Conservation (phyloP, 53 echinoderm and acorn worm genomes). For the Echinometra lucunter region DNA sequence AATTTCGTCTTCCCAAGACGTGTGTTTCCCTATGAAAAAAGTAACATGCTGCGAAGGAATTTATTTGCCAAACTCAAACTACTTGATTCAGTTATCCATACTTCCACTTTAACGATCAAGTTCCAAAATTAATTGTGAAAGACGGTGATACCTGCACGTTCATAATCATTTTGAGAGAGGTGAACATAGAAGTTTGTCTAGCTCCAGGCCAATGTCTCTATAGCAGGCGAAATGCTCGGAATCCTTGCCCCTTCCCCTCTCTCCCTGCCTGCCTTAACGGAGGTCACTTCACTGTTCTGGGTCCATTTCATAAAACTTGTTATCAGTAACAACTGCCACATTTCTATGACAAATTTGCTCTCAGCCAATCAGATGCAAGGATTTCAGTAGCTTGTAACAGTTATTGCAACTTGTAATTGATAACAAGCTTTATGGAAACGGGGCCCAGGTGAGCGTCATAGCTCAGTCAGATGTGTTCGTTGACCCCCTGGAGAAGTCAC, state of each 20-base stretch:
- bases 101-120: too few species aligned
- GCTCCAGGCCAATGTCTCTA: not conserved
- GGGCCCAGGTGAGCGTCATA: slow-evolving; percentile 29
- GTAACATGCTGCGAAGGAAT: too few species aligned
- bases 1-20: too few species aligned
- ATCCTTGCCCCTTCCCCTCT: not conserved
- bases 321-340: too few species aligned
- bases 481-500: not conserved
- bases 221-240: not conserved
- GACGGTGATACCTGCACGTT: not conserved
- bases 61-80: not conserved
- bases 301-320: too few species aligned
- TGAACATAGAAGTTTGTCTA: not conserved
- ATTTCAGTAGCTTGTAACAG: too few species aligned
- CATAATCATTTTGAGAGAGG: not conserved
- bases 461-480: slow-evolving; percentile 8
- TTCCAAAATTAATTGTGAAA: not conserved
- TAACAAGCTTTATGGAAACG: too few species aligned
- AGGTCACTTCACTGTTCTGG: slow-evolving; percentile 38
- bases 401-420: too few species aligned
- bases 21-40: too few species aligned
- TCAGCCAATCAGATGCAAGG: too few species aligned
- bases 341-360: too few species aligned
- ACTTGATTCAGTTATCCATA: not conserved
- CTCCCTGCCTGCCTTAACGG: not conserved